Conservation (phyloP, 2,797 vertebrate species). For the Kryptopterus vitreolus region DNA sequence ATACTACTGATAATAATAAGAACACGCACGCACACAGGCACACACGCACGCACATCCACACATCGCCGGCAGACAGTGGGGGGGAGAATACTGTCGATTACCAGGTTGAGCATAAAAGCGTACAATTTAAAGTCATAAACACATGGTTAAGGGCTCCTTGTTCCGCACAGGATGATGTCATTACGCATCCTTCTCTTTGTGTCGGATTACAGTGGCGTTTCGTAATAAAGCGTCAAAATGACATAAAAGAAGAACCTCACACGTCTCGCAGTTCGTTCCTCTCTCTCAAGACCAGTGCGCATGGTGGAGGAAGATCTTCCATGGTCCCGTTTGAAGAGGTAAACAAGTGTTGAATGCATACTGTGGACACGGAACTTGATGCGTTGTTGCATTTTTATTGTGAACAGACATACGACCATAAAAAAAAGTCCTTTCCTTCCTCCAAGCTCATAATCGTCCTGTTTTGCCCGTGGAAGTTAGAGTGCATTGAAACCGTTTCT, state of each 20-base stretch:
- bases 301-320: constrained; percentile 27
- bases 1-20: constrained; percentile 64
- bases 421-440: constrained; percentile 3
- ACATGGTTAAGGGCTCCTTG: constrained; percentile 27
- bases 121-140: constrained; percentile 18
- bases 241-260: background rate
- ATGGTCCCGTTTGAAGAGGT: constrained; percentile 23
- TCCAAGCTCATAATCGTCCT: background rate
- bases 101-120: constrained; percentile 35
- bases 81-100: constrained; percentile 54
- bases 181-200: constrained; percentile 1
- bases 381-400: constrained; percentile 44
- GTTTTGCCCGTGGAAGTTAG: background rate
- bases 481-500: background rate
- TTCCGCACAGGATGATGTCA: constrained; percentile 30
- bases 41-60: constrained; percentile 60
- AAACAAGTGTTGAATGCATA: constrained; percentile 39
- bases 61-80: constrained; percentile 49
- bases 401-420: constrained; percentile 25
- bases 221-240: background rate
- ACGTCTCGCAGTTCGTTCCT: constrained; percentile 10
- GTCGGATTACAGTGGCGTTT: constrained; percentile 18
- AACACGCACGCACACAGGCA: constrained; percentile 59
- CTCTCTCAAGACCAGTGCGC: constrained; percentile 24
- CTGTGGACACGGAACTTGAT: constrained; percentile 45